A percentile compares a stretch with the other conserved stretches of the same genome.
phyloP scores from a whole-genome alignment of 2,797 vertebrate species.

The Sparidentex hasta region DNA sequence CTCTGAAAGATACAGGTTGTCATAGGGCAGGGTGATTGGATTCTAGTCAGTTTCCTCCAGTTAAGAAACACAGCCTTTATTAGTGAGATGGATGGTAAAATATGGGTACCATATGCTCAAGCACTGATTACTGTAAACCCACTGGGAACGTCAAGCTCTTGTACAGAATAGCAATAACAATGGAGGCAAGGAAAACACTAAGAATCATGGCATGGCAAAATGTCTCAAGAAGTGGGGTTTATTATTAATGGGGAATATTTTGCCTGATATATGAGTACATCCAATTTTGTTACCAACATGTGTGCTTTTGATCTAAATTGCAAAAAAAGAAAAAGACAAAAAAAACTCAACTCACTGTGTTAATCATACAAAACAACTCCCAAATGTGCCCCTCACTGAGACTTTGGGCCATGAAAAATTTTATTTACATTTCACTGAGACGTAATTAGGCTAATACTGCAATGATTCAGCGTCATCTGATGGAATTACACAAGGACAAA shows the following conservation, averaged over 20 bases:
- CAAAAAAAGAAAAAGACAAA: conserved; percentile 22
- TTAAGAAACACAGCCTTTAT: conserved; percentile 60
- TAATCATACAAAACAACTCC: conserved; percentile 59
- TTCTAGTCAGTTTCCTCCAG: conserved; percentile 55
- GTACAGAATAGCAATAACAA: conserved; percentile 53
- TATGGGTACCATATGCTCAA: conserved; percentile 66
- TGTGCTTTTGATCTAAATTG: conserved; percentile 38
- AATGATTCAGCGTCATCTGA: conserved; percentile 56
- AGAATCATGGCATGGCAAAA: conserved; percentile 19
- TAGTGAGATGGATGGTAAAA: conserved; percentile 58
- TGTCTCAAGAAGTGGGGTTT: conserved; percentile 34
- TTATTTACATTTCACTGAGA: conserved; percentile 60
- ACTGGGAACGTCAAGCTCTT: conserved; percentile 50
- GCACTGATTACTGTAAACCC: conserved; percentile 66
- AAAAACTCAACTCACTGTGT: conserved; percentile 28
- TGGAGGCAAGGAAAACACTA: conserved; percentile 14
- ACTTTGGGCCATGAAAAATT: conserved; percentile 46
- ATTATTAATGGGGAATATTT: conserved; percentile 26
- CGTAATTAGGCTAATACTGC: conserved; percentile 63
- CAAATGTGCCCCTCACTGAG: conserved; percentile 45
- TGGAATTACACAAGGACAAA: conserved; percentile 47
- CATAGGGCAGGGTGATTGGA: conserved; percentile 38
- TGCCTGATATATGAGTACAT: conserved; percentile 25
- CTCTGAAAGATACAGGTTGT: conserved; percentile 49
- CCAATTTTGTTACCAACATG: conserved; percentile 3